Evolutionary conservation across 2,113 vertebrate species (phyloP).

Genomic region (Sylvietta virens): DNA sequence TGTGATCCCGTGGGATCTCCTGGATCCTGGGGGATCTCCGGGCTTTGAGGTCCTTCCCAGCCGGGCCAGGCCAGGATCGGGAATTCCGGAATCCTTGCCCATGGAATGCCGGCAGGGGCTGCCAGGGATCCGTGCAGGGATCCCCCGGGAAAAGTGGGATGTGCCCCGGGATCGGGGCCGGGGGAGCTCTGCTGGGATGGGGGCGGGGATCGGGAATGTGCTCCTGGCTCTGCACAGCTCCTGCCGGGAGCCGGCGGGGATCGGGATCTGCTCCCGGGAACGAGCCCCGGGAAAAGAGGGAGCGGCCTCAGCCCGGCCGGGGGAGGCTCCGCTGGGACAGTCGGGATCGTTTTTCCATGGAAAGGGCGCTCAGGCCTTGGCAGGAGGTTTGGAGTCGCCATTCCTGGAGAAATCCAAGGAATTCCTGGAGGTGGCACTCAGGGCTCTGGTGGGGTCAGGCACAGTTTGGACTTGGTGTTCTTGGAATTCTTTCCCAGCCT

Average conservation of each 20-base stretch:
- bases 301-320: background rate
- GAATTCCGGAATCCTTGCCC: background rate
- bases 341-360: background rate
- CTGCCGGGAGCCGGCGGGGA: background rate
- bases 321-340: background rate
- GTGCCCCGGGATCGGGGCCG: background rate
- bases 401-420: background rate
- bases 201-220: background rate
- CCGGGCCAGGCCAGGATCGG: fast-evolving
- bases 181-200: background rate
- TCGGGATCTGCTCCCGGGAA: background rate
- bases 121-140: too few species aligned
- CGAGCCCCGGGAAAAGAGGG: too few species aligned
- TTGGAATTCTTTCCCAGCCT: too few species aligned
- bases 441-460: too few species aligned
- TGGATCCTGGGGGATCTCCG: background rate
- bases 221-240: background rate
- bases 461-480: too few species aligned
- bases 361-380: background rate
- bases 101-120: background rate
- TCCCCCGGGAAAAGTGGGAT: background rate
- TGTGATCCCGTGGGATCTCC: background rate
- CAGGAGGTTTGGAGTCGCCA: background rate
- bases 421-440: background rate
- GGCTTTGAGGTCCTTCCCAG: too few species aligned